phyloP scores from a whole-genome alignment of 2,113 vertebrate species.

The Mustela lutreola region DNA sequence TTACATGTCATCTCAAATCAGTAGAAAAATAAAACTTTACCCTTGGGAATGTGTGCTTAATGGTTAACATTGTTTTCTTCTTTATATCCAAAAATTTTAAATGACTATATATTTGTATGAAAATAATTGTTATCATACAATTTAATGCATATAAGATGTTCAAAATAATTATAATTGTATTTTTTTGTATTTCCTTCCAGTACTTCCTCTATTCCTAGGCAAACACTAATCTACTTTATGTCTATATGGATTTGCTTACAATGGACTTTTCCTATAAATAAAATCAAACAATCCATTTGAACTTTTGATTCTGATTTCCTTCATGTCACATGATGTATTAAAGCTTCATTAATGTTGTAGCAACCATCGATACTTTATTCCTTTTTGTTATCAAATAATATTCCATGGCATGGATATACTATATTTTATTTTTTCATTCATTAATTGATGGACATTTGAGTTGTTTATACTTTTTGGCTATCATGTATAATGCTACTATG shows the following conservation, averaged over 20 bases:
- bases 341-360: not conserved
- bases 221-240: not conserved
- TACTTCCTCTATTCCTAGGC: not conserved
- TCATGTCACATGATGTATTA: not conserved
- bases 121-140: not conserved
- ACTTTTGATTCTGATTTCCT: not conserved
- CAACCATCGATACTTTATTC: not conserved
- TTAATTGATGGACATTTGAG: too few species aligned
- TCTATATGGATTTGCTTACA: not conserved
- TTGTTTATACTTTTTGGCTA: not conserved
- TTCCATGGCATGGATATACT: not conserved
- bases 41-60: not conserved
- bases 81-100: not conserved
- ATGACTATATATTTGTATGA: not conserved
- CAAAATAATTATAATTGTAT: not conserved
- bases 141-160: not conserved
- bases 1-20: conserved; percentile 3
- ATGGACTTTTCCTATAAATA: not conserved
- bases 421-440: too few species aligned
- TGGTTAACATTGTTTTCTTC: not conserved
- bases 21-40: not conserved
- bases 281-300: not conserved
- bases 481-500: not conserved
- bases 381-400: not conserved
- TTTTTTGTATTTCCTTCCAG: not conserved